A percentile compares a stretch with the other conserved stretches of the same genome.
Conservation (phyloP, 2,797 vertebrate species). For the Periparus ater region DNA sequence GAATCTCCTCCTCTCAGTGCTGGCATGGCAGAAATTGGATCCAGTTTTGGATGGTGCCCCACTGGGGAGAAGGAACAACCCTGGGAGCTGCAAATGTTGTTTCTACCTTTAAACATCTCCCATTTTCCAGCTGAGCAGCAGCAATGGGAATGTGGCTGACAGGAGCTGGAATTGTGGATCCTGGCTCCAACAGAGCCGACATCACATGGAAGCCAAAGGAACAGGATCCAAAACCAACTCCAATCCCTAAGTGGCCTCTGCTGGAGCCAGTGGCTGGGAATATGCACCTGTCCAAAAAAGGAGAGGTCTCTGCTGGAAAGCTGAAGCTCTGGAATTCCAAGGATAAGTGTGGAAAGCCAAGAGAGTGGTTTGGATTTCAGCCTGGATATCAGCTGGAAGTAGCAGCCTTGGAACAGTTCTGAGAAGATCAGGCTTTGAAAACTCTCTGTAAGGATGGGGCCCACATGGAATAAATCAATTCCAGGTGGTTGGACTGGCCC, state of each 20-base stretch:
- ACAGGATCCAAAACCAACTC: background rate
- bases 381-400: background rate
- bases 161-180: background rate
- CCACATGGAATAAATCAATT: background rate
- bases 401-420: background rate
- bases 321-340: constrained; percentile 21
- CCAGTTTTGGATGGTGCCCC: background rate
- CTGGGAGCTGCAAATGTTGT: background rate
- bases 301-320: constrained; percentile 22
- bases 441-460: background rate
- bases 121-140: background rate
- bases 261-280: background rate
- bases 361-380: constrained; percentile 26
- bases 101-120: background rate
- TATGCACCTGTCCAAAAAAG: constrained; percentile 36
- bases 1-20: background rate
- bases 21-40: background rate
- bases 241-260: background rate
- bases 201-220: background rate
- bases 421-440: background rate
- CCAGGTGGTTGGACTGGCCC: background rate
- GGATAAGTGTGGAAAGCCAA: constrained; percentile 24
- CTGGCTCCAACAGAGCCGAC: background rate
- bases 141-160: background rate
- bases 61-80: background rate